phyloP scores from a whole-genome alignment of 2,888 invertebrate genomes.

The Lysandra bellargus region DNA sequence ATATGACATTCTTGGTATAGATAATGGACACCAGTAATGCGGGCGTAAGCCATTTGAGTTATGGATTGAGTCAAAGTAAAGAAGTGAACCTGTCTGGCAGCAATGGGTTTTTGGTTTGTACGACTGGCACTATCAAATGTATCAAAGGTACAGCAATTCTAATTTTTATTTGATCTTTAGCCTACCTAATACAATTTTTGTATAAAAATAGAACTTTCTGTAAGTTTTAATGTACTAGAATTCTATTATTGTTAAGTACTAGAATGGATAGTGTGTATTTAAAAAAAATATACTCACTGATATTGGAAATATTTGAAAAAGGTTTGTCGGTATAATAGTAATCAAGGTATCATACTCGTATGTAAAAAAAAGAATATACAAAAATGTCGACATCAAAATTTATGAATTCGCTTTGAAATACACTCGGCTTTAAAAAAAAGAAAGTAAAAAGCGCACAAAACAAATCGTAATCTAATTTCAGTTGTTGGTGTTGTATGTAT shows the following conservation, averaged over 20 bases:
- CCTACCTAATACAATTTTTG: background rate
- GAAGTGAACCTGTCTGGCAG: background rate
- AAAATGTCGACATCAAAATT: background rate
- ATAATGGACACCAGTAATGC: background rate
- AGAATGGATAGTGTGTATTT: too few relatives aligned
- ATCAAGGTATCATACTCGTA: background rate
- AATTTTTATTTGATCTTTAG: background rate
- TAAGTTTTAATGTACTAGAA: too few relatives aligned
- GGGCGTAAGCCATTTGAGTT: background rate
- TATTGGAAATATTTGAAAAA: too few relatives aligned
- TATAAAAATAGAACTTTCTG: background rate
- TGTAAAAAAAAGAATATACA: background rate
- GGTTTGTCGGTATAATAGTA: too few relatives aligned
- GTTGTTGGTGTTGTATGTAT: slow-evolving; percentile 11
- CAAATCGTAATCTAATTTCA: slow-evolving; percentile 24
- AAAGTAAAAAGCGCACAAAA: slow-evolving; percentile 11
- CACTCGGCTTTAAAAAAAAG: background rate
- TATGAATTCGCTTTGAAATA: slow-evolving; percentile 1
- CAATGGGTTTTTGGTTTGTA: background rate
- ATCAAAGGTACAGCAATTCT: background rate
- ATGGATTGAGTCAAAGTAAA: slow-evolving; percentile 2
- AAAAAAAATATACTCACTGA: too few relatives aligned
- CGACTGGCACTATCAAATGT: background rate
- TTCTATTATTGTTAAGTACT: too few relatives aligned
- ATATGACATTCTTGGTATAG: background rate